phyloP scores from a whole-genome alignment of 2,888 invertebrate species.

The Drosophila austrosaltans region DNA sequence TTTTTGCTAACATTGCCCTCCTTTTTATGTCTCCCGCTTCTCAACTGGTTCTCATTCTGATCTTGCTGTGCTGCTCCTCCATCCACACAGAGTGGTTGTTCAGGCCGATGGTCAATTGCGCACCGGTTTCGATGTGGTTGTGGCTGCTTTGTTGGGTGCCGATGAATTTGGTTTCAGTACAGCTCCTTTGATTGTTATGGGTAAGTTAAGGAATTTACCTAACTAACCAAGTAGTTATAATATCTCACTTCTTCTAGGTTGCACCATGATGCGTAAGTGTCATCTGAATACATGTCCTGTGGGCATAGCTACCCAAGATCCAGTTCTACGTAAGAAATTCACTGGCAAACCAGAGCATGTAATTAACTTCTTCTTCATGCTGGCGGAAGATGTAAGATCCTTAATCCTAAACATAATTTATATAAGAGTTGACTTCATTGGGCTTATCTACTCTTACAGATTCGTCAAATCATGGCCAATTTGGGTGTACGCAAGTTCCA shows the following conservation, averaged over 20 bases:
- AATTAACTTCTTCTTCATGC: slow-evolving; percentile 97
- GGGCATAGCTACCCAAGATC: slow-evolving; percentile 99
- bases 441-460: slow-evolving; percentile 84
- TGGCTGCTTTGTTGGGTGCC: slow-evolving; percentile 97
- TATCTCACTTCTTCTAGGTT: slow-evolving; percentile 85
- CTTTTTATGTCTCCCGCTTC: slow-evolving; percentile 73
- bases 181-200: slow-evolving; percentile 98
- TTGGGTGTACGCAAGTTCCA: slow-evolving; percentile 94
- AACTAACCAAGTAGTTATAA: no score
- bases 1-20: slow-evolving; percentile 68
- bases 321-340: slow-evolving; percentile 96
- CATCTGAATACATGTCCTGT: slow-evolving; percentile 99
- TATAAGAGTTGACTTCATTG: neutral
- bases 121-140: slow-evolving; percentile 97
- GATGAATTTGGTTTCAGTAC: slow-evolving; percentile 99
- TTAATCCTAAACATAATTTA: accelerated
- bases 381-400: slow-evolving; percentile 94
- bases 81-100: slow-evolving; percentile 89
- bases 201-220: slow-evolving; percentile 77
- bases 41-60: slow-evolving; percentile 31
- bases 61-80: neutral
- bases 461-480: slow-evolving; percentile 94
- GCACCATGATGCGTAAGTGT: slow-evolving; percentile 99
- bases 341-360: slow-evolving; percentile 99
- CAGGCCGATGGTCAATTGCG: slow-evolving; percentile 98